Conservation (phyloP, 2,797 vertebrate species). For the Pyrocephalus nanus region DNA sequence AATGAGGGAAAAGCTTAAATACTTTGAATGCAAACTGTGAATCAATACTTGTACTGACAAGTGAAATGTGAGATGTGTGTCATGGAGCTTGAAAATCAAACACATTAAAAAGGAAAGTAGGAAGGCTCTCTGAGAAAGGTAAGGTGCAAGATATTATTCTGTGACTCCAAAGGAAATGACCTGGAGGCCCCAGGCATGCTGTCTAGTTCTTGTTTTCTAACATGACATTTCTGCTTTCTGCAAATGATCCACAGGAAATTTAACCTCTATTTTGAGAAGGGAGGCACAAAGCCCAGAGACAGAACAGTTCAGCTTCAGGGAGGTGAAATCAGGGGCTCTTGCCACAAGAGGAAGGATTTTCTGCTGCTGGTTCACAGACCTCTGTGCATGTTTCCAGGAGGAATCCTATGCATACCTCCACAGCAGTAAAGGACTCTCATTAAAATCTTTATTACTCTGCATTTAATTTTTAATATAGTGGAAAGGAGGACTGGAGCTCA, state of each 20-base stretch:
- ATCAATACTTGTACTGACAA: background rate
- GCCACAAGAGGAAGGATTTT: background rate
- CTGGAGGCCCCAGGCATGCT: background rate
- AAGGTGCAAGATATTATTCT: background rate
- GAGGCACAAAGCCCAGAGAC: background rate
- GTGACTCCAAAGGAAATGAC: background rate
- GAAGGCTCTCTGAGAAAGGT: background rate
- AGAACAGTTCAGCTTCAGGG: background rate
- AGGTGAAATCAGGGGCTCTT: background rate
- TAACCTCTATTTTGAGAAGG: background rate
- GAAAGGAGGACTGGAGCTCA: background rate
- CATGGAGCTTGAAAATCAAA: background rate
- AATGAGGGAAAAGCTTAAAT: background rate
- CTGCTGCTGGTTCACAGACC: background rate
- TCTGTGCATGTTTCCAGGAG: background rate
- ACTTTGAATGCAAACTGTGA: background rate
- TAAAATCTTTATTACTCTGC: background rate
- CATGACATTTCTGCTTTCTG: background rate
- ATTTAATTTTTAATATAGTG: conserved; percentile 7
- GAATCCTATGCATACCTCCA: background rate
- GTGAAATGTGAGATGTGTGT: background rate
- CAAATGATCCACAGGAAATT: background rate
- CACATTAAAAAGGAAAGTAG: background rate
- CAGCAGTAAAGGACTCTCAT: background rate
- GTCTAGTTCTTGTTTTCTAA: background rate